Base-by-base conservation (phyloP, 2,797 vertebrate species). In the Acanthurus leucopareius region DNA sequence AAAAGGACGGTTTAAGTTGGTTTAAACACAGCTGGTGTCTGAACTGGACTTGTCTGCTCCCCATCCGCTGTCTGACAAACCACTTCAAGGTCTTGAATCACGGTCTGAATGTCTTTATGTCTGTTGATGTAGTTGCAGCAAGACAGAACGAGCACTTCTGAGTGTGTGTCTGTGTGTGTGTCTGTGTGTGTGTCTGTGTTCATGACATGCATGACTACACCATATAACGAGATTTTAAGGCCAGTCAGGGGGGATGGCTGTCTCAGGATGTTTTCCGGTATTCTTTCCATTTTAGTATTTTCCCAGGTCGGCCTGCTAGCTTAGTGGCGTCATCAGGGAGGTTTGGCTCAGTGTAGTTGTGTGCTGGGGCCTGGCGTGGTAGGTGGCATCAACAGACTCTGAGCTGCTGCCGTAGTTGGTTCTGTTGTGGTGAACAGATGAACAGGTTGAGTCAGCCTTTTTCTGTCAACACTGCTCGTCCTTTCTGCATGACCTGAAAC, bases 21-120 rank as follows among this genome's bases (percentile, higher is more conserved):
- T 90, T 92, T 90, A 91, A 93, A 93, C 87, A 92, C 92, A 94
- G 92, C 92, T 94, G 94, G 81, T 86, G 89, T 94, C 86, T 91
- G 79, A 84, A 57, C 60, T 73, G 68, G 69, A 86, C 82, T 86
- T 40, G 83, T 90, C 88, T 91, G 80, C 56, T 44, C 49, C 69
- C 83, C 79, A 74, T 84, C 85, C 79, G 62, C 88, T 71, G 85
- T 69, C 73, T 86, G 75, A 81, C 68, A 85, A 93, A 84, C 87
- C 92, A 90, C 91, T 91, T 89, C 77, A 91, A 92, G 90, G 87
- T 32, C 58, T 51, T 79, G 75, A 86, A 70, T 91, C 89, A 80
- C 38, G 4, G 68, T 86, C 86, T 74, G 83, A 53, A 63, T 74
- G 71, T 78, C 84, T 83, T 80, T 66, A 56, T 81, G 78, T 87